Base-by-base conservation (phyloP, 2,888 invertebrate genomes). In the Therioaphis trifolii region DNA sequence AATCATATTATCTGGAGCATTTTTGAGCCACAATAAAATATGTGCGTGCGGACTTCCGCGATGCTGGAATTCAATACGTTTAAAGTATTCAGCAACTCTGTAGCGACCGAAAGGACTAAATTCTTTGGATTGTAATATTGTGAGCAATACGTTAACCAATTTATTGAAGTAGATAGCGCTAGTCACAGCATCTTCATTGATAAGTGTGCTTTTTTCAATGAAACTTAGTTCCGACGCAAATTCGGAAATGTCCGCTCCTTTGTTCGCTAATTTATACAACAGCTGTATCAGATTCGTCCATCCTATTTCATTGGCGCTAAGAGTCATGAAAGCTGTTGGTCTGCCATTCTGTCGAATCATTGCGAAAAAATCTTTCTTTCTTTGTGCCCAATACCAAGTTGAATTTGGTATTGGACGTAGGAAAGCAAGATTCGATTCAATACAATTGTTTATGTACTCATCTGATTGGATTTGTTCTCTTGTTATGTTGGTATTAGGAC, bases 361-460 rank as follows among this genome's bases (percentile, higher is more conserved):
- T 43, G 80, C 71, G 52, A 84, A 84, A 72, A 85, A 24, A 52
- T 68, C 55, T 76, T 84, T 85, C 61, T 86, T 84, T 49, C 84
- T 79, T 61, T 84, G 55, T 79, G 79, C 75, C 85, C 85, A 86
- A 79, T 79, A 85, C 35, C 79, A 55, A 49, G 85, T 46, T 35
- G 85, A 78, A 66, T 84, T 85, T n/a, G 74, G 85, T 24, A 85
- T 76, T 15, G 79, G 66, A 52, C 77, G 63, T 55, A 85, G 55
- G 43, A 85, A 85, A 18, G 80, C 69, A 18, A 84, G 72, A 76
- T 85, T 85, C n/a, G 86, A 86, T 87, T 85, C 85, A 86, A 66
- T 86, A 85, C 15, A 87, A 85, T 87, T 87, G 86, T 88, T 86
- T 0, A 87, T 85, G 86, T 87, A 88, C 84, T 87, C 87, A 27